Base-by-base conservation (phyloP, 2,113 vertebrate species). In the Apteryx mantelli region DNA sequence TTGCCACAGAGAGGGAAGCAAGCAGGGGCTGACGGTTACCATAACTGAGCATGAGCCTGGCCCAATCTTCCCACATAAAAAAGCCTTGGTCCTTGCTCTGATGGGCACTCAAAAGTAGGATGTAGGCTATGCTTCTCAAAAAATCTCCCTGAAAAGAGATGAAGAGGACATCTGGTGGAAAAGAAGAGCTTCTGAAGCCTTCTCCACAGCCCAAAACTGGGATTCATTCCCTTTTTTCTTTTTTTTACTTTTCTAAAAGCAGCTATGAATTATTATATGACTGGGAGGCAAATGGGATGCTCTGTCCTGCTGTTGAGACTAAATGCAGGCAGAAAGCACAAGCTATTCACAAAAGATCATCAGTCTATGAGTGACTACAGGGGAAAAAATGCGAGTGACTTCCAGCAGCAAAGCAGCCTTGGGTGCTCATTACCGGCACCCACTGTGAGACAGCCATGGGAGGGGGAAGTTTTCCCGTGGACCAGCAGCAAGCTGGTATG, bases 381-480 rank as follows among this genome's bases (percentile, higher is more conserved):
- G n/a, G 34, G 52, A 92, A 96, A 94, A 93, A 93, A 91, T 84
- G 88, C 44, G 44, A 89, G 44, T 66, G 80, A 92, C 86, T 96
- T 86, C 53, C 68, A 89, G 74, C 80, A 89, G 74, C 11, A 0
- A 89, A 48, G 64, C 82, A 79, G 73, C 86, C 4, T 9, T 1
- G 11, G 50, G 38, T 91, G 91, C 78, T 86, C 76, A 60, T 73
- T 82, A 64, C 18, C 81, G 55, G 44, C 76, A 88, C 55, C 64
- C 1, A 0, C 79, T 68, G 64, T 0, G 0, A 91, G 52, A 86
- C 0, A 0, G 86, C 64, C 78, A 85, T 2, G 0, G 86, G 66
- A 96, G 63, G 55, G 38, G 40, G 34, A 96, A 69, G 65, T 64
- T 92, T 91, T 94, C 80, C 88, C 0, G 0, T 95, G 93, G 90